Conservation (phyloP, 2,113 vertebrate genomes). For the Halcyon senegalensis region DNA sequence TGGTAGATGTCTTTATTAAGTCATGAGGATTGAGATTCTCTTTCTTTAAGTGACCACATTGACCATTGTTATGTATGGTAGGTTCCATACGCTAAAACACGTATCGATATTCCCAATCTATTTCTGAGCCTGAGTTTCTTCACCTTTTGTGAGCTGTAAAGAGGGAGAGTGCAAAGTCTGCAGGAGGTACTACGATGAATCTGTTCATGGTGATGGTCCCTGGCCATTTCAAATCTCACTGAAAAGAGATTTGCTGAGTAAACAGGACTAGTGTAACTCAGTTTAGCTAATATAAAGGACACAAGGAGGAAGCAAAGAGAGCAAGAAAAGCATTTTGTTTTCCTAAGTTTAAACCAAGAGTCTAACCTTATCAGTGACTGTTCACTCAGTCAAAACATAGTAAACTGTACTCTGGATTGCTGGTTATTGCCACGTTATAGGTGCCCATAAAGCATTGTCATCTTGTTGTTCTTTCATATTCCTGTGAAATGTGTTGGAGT, state of each 20-base stretch:
- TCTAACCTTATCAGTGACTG: not conserved
- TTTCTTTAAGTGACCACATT: not conserved
- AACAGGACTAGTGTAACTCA: not conserved
- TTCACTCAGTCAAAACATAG: not conserved
- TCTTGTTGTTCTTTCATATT: not conserved
- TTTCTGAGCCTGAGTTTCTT: not conserved
- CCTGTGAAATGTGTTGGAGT: not conserved
- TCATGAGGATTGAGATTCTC: not conserved
- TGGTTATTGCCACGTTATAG: not conserved
- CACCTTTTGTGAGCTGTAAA: not conserved
- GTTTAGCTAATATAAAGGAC: not conserved
- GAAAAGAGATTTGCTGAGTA: not conserved
- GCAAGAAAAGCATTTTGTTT: not conserved
- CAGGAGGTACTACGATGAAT: not conserved
- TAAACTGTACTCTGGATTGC: not conserved
- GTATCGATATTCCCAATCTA: not conserved
- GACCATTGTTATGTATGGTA: not conserved
- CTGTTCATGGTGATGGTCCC: not conserved
- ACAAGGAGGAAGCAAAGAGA: not conserved
- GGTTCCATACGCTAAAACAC: not conserved
- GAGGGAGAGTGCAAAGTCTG: not conserved
- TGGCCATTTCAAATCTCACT: not conserved
- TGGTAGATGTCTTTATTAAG: not conserved
- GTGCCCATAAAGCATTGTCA: not conserved
- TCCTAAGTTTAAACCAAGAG: not conserved